Base-by-base conservation (phyloP, 2,113 vertebrate species). In the Platichthys flesus region DNA sequence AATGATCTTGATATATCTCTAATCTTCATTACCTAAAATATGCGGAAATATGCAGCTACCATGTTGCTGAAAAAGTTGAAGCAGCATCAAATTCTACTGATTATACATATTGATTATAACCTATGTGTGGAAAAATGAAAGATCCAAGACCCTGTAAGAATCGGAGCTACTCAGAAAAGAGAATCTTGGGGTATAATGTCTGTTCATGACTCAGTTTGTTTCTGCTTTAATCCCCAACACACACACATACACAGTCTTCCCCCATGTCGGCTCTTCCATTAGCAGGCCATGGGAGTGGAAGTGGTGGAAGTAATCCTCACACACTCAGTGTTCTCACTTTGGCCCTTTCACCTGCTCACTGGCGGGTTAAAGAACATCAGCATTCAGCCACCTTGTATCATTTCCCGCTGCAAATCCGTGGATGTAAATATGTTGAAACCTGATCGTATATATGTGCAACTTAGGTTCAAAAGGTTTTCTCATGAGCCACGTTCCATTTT, bases 241-340 rank as follows among this genome's bases (percentile, higher is more conserved):
- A 47, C 45, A 47, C 45, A 69, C 37, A 73, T 76, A 49, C 49
- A 51, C 49, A 15, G 4, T 49, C 45, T 16, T 49, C 15, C 45
- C 16, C 45, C 70, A 72, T 9, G 67, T n/a, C 2, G 51, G 35
- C 58, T 65, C 69, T 81, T 87, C 86, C 85, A 88, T 91, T 92
- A 90, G 77, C 9, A 2, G 70, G 47, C 69, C 81, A 55, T 3
- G 35, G 83, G 67, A 52, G 80, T 77, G 61, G 74, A 91, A 93
- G 87, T 93, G 88, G 82, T 88, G 85, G 91, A 92, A 93, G 49
- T 93, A 93, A 92, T 93, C 88, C 76, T 73, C 71, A 55, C 81
- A 76, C 75, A 45, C 66, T 64, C 31, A 31, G 31, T 31, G 31
- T 31, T 31, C 79, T 21, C 31, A 9, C 68, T 60, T 58, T 42